Conservation (phyloP, 1,140 invertebrate genomes). For the Calliphora vicina region DNA sequence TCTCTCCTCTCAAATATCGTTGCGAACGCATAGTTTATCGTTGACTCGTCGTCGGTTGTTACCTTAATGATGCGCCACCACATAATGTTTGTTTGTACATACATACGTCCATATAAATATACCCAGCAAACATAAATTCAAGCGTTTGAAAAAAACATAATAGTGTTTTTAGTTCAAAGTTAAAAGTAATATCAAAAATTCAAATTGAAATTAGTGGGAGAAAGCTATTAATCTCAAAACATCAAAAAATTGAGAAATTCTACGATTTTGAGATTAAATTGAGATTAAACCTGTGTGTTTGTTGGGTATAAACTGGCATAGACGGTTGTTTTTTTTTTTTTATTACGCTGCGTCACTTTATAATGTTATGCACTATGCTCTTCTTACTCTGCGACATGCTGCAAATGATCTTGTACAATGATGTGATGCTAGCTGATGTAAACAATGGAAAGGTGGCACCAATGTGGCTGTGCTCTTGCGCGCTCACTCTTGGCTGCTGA, state of each 20-base stretch:
- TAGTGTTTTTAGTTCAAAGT: too few relatives aligned
- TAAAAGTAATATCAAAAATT: too few relatives aligned
- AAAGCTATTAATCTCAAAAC: too few relatives aligned
- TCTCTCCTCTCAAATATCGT: background rate
- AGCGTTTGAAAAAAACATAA: too few relatives aligned
- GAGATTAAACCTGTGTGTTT: too few relatives aligned
- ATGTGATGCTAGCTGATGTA: slow-evolving; percentile 25
- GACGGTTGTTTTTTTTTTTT: background rate
- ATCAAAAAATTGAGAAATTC: too few relatives aligned
- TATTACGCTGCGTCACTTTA: background rate
- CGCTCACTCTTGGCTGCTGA: slow-evolving; percentile 27
- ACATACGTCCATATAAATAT: background rate
- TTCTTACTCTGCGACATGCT: background rate
- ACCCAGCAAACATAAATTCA: too few relatives aligned
- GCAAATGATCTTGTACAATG: background rate
- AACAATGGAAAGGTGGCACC: slow-evolving; percentile 34
- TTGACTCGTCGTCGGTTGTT: slow-evolving; percentile 31
- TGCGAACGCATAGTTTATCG: background rate
- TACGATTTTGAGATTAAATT: too few relatives aligned
- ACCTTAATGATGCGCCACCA: slow-evolving; percentile 19
- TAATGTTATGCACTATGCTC: background rate
- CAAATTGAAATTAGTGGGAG: too few relatives aligned
- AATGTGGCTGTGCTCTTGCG: slow-evolving; percentile 23
- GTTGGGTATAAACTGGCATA: background rate
- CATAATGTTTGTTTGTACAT: slow-evolving; percentile 1